Percentiles rank a stretch among this genome's conserved stretches.
Conservation (phyloP, 2,797 vertebrate genomes). For the Rhinophrynus dorsalis region DNA sequence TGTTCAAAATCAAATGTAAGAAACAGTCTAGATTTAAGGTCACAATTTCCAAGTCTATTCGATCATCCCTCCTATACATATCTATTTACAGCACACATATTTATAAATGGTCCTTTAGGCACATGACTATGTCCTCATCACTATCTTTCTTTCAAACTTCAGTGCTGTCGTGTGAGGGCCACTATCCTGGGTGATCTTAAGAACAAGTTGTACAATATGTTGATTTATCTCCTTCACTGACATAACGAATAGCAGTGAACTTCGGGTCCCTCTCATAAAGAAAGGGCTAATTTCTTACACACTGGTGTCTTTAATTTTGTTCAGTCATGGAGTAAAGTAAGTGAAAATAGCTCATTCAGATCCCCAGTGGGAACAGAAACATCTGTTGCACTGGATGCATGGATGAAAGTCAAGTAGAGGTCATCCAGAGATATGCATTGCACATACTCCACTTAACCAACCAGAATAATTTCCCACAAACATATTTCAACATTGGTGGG, state of each 20-base stretch:
- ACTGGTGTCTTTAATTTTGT: background rate
- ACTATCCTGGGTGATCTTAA: background rate
- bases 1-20: no score
- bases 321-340: background rate
- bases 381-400: background rate
- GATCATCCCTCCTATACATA: no score
- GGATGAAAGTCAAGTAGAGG: background rate
- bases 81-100: background rate
- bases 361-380: background rate
- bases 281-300: background rate
- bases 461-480: background rate
- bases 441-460: background rate
- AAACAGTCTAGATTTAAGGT: no score
- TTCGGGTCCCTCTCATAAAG: no score
- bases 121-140: background rate
- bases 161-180: background rate
- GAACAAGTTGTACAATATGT: no score
- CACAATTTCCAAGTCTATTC: no score
- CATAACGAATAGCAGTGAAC: no score
- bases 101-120: background rate
- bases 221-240: no score
- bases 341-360: background rate
- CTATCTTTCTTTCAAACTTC: no score
- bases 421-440: background rate
- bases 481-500: background rate